Evolutionary conservation across 2,888 invertebrate species (phyloP).

Genomic region (Melieria picta): DNA sequence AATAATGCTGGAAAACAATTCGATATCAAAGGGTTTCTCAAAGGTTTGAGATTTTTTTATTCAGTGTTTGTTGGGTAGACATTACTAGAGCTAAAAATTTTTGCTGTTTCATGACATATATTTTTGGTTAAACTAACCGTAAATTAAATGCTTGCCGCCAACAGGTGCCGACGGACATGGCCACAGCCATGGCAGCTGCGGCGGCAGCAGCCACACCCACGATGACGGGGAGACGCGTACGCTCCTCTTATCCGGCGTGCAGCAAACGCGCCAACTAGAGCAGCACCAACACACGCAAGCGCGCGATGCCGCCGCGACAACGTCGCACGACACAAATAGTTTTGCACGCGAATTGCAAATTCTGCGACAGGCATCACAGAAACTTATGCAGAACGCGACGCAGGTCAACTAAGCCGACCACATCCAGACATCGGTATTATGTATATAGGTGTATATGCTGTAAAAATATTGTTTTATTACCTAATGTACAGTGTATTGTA

Average conservation of each 20-base stretch:
- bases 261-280: neutral
- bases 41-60: no score
- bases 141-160: neutral
- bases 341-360: slow-evolving; percentile 4
- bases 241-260: neutral
- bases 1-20: no score
- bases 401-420: neutral
- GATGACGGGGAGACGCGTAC: neutral
- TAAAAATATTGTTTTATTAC: no score
- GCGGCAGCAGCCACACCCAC: neutral
- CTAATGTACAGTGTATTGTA: no score
- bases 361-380: slow-evolving; percentile 8
- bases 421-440: no score
- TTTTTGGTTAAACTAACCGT: neutral
- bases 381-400: slow-evolving; percentile 3
- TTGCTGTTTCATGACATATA: neutral
- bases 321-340: neutral
- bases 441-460: no score
- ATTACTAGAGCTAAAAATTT: neutral
- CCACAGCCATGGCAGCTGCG: slow-evolving; percentile 13
- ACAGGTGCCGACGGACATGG: slow-evolving; percentile 1
- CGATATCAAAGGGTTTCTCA: no score
- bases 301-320: no score
- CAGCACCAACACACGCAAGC: neutral
- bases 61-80: no score